Evolutionary conservation across 2,113 vertebrate genomes (phyloP).

Genomic region (Centropus bengalensis): DNA sequence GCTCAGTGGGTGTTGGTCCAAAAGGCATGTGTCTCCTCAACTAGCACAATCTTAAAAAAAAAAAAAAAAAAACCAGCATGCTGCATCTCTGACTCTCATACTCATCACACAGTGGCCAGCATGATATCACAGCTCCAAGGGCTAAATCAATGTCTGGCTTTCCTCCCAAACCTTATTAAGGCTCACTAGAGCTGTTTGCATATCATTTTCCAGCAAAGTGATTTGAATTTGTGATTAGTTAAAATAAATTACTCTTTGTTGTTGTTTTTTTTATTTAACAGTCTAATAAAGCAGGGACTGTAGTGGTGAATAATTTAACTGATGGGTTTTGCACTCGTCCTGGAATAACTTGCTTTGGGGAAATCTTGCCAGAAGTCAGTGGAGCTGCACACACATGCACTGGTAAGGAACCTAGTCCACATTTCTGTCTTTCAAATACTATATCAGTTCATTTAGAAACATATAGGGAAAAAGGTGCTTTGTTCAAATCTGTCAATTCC

Average conservation of each 20-base stretch:
- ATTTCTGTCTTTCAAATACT: not conserved
- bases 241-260: not conserved
- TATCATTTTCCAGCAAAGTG: not conserved
- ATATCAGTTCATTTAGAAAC: not conserved
- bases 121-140: not conserved
- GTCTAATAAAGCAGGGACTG: slow-evolving; percentile 11
- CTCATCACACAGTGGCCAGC: not conserved
- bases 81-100: not conserved
- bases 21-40: not conserved
- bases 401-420: not conserved
- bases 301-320: slow-evolving; percentile 7
- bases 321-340: not conserved
- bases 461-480: not conserved
- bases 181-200: slow-evolving; percentile 12
- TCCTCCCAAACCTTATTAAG: slow-evolving; percentile 4
- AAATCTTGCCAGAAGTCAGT: slow-evolving; percentile 12
- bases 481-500: not conserved
- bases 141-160: slow-evolving; percentile 28
- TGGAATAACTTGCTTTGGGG: not conserved
- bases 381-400: not conserved
- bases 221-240: slow-evolving; percentile 54
- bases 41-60: not conserved
- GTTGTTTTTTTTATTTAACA: not conserved
- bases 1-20: not conserved
- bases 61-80: not conserved